These are phyloP conservation scores for Pteronura brasiliensis DNA, from an alignment of 2,113 vertebrate genomes.

Conservation along the genomic window DNA sequence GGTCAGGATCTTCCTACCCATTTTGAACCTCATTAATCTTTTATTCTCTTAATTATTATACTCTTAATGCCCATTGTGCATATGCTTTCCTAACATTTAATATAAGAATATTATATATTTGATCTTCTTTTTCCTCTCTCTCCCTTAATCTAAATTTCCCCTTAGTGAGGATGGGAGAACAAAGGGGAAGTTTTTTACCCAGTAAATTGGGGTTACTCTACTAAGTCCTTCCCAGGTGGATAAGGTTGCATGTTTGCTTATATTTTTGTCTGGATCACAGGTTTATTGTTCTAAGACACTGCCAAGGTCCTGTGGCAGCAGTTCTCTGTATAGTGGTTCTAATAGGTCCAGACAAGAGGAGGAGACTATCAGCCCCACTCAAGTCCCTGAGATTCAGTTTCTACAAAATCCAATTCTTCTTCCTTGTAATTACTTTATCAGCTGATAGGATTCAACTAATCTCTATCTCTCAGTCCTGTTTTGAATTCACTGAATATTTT, in stretches of 20 bases:
- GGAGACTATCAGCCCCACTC: not conserved
- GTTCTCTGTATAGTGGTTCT: not conserved
- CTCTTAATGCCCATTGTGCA: not conserved
- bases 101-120: not conserved
- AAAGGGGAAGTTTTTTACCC: not conserved
- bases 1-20: not conserved
- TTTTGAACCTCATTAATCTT: not conserved
- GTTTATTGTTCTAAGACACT: not conserved
- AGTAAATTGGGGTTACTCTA: not conserved
- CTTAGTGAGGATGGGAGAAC: not conserved
- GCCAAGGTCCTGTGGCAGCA: not conserved
- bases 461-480: not conserved
- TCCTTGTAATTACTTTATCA: not conserved
- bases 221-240: not conserved
- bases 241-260: not conserved
- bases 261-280: not conserved
- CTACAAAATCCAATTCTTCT: not conserved
- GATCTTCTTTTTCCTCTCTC: not conserved
- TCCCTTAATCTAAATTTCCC: not conserved
- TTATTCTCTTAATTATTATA: not conserved
- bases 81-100: not conserved
- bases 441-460: not conserved
- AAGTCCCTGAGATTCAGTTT: not conserved
- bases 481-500: not conserved
- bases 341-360: not conserved